Evolutionary conservation across 1,140 invertebrate genomes (phyloP), one percentile per base, ranked within the genome.

Genomic region (Bombus waltoni): DNA sequence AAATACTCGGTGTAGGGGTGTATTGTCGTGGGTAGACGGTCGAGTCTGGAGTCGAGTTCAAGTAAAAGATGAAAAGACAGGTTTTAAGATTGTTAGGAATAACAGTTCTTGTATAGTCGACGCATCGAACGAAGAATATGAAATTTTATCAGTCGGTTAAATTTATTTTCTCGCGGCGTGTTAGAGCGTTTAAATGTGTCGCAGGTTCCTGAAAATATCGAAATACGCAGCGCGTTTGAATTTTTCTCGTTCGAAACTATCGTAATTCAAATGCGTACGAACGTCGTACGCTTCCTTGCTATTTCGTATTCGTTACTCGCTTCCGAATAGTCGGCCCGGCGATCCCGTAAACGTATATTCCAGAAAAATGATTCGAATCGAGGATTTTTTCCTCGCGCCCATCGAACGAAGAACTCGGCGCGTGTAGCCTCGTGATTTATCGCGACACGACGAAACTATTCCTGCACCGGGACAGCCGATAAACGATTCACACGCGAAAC

Each of bases 371-470:
- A 77, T 57, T 47, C 42, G 57, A 44, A 68, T 5, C 22, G 32
- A 11, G 18, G 15, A 22, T 53, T 81, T 83, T 66, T 76, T 77
- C 6, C 38, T 38, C 22, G 42, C 18, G 11, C 15, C 15, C n/a
- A 35, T n/a, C 44, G 42, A 25, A 47, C 11, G 32, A 68, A 47
- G 44, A 25, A 35, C 22, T 38, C 53, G 10, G 40, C 32, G 44
- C 42, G 81, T 68, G 62, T 76, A 35, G 57, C 62, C 32, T 18
- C 3, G 81, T 83, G 72, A 83, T 83, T 83, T 83, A 76, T 25
- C 42, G 40, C 44, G 73, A 68, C 81, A 76, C 28, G 44, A 53
- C 25, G 32, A 44, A 83, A 83, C 73, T 77, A 57, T 83, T 83
- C 81, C 73, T 18, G 42, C 57, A 28, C 2, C 53, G 10, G 35